Evolutionary conservation across 1,140 invertebrate species (phyloP), one percentile per base, ranked within the genome.

Genomic region (Sitodiplosis mosellana): DNA sequence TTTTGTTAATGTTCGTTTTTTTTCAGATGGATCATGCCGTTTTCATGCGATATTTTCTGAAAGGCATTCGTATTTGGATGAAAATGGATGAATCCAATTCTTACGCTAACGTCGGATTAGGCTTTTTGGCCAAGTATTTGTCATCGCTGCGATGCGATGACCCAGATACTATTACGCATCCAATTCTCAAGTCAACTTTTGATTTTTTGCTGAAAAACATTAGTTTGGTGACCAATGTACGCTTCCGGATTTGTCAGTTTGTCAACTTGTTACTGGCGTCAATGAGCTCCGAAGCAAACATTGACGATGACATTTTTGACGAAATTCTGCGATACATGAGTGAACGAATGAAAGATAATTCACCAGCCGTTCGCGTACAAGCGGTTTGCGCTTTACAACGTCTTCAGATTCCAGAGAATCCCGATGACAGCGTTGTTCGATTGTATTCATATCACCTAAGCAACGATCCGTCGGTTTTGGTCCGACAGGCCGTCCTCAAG

Each of bases 321-420:
- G 73, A 73, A 49, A 77, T 88, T 33, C 73, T 77, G 40, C 63
- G 68, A 14, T 74, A 71, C 34, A 85, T 87, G 81, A 67, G 80
- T 8, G 71, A 77, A 21, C 59, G 81, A 33, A 64, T 83, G 4
- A 63, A 72, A 53, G 84, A 87, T 56, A 77, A 72, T 22, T 72
- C 77, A n/a, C 70, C 81, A 4, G 73, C 75, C 50, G 81, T 90
- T 1, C 67, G 87, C 37, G 75, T 78, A 34, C 78, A 87, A 57
- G 86, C 87, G 14, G 78, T 87, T 1, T 57, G 77, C 22, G 85
- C 85, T n/a, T 65, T 91, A 15, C 73, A 80, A 18, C 69, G 86
- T 36, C 67, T 91, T 3, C 87, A 91, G 63, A 80, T 85, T 54
- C 87, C 87, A 0, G 67, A 69, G 20, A 76, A 86, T 56, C 71